Evolutionary conservation across 2,888 invertebrate species (phyloP), one percentile per base, ranked within the genome.

Genomic region (Teleiodes luculella): DNA sequence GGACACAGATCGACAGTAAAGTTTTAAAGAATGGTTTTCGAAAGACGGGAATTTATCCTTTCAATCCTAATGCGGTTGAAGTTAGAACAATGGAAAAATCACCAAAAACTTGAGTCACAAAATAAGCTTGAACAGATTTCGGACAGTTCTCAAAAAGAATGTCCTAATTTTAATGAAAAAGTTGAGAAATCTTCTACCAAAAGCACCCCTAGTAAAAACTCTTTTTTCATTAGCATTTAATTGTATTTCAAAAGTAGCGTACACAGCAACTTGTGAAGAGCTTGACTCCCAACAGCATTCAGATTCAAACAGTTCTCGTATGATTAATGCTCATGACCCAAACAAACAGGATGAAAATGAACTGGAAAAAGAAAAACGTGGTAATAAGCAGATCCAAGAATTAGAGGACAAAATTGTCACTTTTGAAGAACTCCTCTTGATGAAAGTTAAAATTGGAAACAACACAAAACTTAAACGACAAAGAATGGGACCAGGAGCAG

Each of bases 381-480:
- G 30, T 33, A 30, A 41, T n/a, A 20, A 31, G 13, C 43, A 46
- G 28, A 46, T 46, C 28, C 46, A 46, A 39, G 39, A 54, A 54
- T 47, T 54, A 56, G 56, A 59, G 18, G 46, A 58, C 39, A 55
- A 51, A 57, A 54, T 51, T 18, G 53, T 62, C 10, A 56, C 58
- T 28, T 62, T 63, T 55, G 61, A 62, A 61, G 61, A 65, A 53
- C 54, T 65, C 10, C 60, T 63, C 51, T 56, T 65, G 20, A 39
- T 52, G 51, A 59, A 63, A 55, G 51, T 65, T 37, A 61, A 61
- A 54, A 14, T 53, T 49, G 61, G 62, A 39, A 54, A 55, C 24
- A 57, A 51, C 35, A 37, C 39, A 47, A 60, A 61, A 55, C 24
- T 46, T 49, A 55, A 37, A 24, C 47, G 58, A 11, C 57, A 55